Evolutionary conservation across 2,797 vertebrate species (phyloP), one percentile per base, ranked within the genome.

Genomic region (Vireo griseus): DNA sequence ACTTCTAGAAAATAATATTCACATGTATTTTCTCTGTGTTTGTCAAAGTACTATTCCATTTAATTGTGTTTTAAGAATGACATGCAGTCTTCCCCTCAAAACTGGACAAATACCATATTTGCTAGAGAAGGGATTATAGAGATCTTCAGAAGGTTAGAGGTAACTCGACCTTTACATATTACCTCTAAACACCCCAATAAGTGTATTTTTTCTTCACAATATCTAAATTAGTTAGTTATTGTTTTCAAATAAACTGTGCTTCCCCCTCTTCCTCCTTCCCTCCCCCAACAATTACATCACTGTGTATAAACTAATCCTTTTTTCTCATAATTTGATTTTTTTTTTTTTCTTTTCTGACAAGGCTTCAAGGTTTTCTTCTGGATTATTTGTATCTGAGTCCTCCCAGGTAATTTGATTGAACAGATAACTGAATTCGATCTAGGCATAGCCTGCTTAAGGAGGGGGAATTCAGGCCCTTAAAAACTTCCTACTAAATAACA

Each of bases 1-100:
- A 90, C 47, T 88, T 81, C 95, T 52, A 75, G 37, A 93, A 94
- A 95, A 95, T 69, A 86, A 52, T 93, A 94, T 91, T 92, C 90
- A 82, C 10, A 13, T 15, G 80, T 79, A n/a, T 95, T 97, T 97
- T 96, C 55, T 83, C 80, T 87, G 75, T 66, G 59, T 88, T 89
- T 90, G n/a, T 79, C 48, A 93, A 96, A 90, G 61, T 59, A 86
- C 14, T 52, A 91, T 94, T 96, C 63, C 37, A 81, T 94, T 97
- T 95, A 94, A 93, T 92, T 96, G 84, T 88, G 31, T 21, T 86
- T 86, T 92, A 96, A 94, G 22, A 33, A 87, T 40, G 69, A 71
- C 80, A 69, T 58, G 18, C 48, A 96, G 93, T 86, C 71, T 93
- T 35, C 81, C 92, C 92, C 63, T 63, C 81, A 95, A 94, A 88